Conservation (phyloP, 1,140 invertebrate genomes). For the Marisa cornuarietis region DNA sequence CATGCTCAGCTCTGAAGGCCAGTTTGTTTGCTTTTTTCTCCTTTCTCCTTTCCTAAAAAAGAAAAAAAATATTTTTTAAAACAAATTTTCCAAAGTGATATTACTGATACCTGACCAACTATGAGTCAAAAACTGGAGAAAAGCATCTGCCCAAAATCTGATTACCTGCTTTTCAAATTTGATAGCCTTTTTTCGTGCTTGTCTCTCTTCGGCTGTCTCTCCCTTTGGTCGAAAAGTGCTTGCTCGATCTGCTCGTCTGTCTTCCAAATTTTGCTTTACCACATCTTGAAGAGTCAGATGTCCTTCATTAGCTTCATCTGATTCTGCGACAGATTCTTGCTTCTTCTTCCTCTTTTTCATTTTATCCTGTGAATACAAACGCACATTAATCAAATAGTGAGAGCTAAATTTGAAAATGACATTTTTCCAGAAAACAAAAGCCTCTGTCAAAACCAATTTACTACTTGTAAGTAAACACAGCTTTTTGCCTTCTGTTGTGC, state of each 20-base stretch:
- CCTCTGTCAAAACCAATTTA: too few species aligned
- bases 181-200: constrained; percentile 80
- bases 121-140: background rate
- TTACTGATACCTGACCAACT: background rate
- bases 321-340: too few species aligned
- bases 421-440: too few species aligned
- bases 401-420: too few species aligned
- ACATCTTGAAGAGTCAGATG: constrained; percentile 46
- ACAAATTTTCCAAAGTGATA: background rate
- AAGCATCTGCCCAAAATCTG: background rate
- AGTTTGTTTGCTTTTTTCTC: constrained; percentile 87
- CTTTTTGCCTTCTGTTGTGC: too few species aligned
- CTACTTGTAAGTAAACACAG: too few species aligned
- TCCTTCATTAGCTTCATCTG: background rate
- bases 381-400: too few species aligned
- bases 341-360: background rate
- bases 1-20: constrained; percentile 90
- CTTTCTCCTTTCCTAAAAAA: constrained; percentile 77
- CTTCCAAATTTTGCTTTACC: constrained; percentile 40
- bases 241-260: constrained; percentile 38
- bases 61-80: constrained; percentile 27
- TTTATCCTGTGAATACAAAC: background rate
- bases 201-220: constrained; percentile 85
- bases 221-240: constrained; percentile 72
- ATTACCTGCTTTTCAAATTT: constrained; percentile 81